Conservation (phyloP, 2,113 vertebrate species). For the Eurypyga helias region DNA sequence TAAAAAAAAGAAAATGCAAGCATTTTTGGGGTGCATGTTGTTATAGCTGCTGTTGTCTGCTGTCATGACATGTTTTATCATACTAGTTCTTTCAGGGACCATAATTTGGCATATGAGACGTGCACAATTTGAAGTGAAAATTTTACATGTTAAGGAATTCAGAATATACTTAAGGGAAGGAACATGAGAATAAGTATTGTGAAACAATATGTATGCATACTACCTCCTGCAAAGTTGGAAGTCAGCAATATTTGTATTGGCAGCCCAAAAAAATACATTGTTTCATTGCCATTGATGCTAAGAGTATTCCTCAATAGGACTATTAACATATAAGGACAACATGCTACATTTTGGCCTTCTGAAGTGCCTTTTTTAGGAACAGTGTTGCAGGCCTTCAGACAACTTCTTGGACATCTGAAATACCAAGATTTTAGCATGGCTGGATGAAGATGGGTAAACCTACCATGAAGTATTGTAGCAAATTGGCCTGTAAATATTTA, state of each 20-base stretch:
- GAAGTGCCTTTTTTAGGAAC: background rate
- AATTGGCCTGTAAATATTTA: background rate
- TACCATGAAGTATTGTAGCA: background rate
- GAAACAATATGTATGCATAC: background rate
- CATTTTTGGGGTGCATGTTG: background rate
- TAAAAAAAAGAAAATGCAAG: background rate
- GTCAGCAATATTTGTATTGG: background rate
- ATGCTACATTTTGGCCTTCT: background rate
- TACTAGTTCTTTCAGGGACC: background rate
- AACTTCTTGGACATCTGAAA: background rate
- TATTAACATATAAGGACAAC: background rate
- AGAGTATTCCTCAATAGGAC: background rate
- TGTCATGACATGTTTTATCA: background rate
- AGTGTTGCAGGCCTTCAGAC: background rate
- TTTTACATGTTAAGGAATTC: background rate
- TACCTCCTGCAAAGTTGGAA: background rate
- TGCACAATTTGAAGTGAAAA: background rate
- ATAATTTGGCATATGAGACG: background rate
- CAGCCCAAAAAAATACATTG: background rate
- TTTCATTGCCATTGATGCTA: background rate
- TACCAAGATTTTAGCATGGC: background rate
- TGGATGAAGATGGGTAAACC: background rate
- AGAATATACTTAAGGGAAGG: background rate
- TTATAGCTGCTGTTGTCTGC: background rate
- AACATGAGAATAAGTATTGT: background rate